Percentiles rank a stretch among this genome's conserved stretches.
phyloP scores from a whole-genome alignment of 2,113 vertebrate species.

The Thermophis baileyi region DNA sequence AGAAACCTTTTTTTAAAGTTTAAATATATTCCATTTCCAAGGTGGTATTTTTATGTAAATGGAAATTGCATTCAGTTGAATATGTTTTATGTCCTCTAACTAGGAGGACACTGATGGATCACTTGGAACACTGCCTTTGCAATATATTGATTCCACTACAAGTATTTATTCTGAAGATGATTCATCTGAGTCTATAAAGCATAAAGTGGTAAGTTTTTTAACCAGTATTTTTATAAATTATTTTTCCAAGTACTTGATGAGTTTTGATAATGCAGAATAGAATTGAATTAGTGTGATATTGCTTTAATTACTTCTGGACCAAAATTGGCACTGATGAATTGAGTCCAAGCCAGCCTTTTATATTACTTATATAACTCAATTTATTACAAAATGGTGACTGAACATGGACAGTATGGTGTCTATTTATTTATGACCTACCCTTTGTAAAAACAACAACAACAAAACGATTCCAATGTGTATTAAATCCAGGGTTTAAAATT shows the following conservation, averaged over 20 bases:
- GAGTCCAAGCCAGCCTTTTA: neutral
- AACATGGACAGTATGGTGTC: neutral
- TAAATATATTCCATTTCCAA: neutral
- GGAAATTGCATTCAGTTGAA: neutral
- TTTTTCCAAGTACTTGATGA: neutral
- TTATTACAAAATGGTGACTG: neutral
- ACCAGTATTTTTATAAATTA: slow-evolving; percentile 22
- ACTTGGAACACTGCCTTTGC: slow-evolving; percentile 53
- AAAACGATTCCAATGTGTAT: neutral
- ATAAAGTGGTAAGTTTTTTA: slow-evolving; percentile 66
- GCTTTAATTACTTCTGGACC: neutral
- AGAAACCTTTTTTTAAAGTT: neutral
- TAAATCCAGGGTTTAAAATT: neutral
- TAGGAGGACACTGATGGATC: slow-evolving; percentile 75
- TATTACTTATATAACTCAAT: neutral
- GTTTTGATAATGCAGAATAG: neutral
- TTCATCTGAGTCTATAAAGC: slow-evolving; percentile 61
- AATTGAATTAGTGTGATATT: neutral
- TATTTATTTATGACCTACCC: neutral
- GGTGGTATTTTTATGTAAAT: neutral
- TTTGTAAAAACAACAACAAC: neutral
- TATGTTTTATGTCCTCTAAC: slow-evolving; percentile 21
- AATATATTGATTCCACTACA: slow-evolving; percentile 65
- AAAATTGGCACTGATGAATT: neutral
- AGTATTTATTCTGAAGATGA: slow-evolving; percentile 54